phyloP scores from a whole-genome alignment of 1,140 invertebrate species.

The Drosophila miranda region DNA sequence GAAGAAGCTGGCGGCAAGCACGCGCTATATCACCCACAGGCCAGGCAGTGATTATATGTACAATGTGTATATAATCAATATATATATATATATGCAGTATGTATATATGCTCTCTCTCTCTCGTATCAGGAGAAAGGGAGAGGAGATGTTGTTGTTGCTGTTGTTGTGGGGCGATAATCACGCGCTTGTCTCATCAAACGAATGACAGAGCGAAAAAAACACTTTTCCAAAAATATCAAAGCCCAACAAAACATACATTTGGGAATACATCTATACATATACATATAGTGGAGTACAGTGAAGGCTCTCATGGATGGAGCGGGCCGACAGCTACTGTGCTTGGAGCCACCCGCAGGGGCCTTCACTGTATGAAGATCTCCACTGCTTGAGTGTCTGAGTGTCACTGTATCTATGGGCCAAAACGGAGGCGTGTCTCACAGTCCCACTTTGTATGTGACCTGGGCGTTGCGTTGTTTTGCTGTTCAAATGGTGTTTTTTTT shows the following conservation, averaged over 20 bases:
- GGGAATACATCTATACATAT: slow-evolving; percentile 1
- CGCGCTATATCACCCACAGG: too few relatives aligned
- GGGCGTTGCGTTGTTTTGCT: slow-evolving; percentile 1
- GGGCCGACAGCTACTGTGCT: too few relatives aligned
- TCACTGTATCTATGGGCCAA: slow-evolving; percentile 7
- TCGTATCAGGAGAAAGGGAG: too few relatives aligned
- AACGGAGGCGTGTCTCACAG: slow-evolving; percentile 18
- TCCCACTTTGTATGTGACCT: neutral
- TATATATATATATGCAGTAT: too few relatives aligned
- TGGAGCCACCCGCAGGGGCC: too few relatives aligned
- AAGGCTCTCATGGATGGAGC: too few relatives aligned
- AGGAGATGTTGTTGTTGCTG: slow-evolving; percentile 12
- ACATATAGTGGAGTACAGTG: neutral
- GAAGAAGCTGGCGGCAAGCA: too few relatives aligned
- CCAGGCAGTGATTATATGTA: too few relatives aligned
- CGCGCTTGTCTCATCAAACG: slow-evolving; percentile 54
- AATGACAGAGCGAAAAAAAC: slow-evolving; percentile 36
- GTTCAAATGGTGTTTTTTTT: neutral
- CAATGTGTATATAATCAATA: too few relatives aligned
- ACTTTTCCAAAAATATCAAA: slow-evolving; percentile 66
- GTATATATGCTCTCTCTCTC: too few relatives aligned
- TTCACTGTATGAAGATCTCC: neutral
- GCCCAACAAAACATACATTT: slow-evolving; percentile 25
- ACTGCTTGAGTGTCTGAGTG: neutral
- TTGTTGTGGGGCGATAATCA: slow-evolving; percentile 50